A percentile compares a stretch with the other conserved stretches of the same genome.
Conservation (phyloP, 2,113 vertebrate genomes). For the Oreochromis tanganicae region DNA sequence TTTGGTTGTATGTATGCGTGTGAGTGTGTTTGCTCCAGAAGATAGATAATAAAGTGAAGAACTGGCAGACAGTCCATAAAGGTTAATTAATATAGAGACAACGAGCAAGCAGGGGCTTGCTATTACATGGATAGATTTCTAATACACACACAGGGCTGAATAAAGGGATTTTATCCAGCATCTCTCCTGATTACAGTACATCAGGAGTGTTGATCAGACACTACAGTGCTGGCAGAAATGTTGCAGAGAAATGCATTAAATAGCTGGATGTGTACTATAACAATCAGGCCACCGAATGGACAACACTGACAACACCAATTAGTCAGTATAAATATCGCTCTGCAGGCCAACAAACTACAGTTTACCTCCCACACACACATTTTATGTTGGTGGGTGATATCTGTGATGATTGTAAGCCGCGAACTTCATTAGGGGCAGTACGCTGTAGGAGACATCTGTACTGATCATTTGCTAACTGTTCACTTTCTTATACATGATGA, state of each 20-base stretch:
- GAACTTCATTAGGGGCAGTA: not conserved
- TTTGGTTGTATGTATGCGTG: not conserved
- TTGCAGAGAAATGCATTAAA: not conserved
- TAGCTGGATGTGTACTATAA: not conserved
- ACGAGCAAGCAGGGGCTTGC: conserved; percentile 20
- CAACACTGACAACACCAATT: not conserved
- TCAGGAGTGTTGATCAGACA: not conserved
- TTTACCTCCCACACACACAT: not conserved
- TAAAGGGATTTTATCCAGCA: not conserved
- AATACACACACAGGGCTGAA: not conserved
- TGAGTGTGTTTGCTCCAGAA: not conserved
- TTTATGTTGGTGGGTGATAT: not conserved
- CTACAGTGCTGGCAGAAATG: not conserved
- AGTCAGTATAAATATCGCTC: not conserved
- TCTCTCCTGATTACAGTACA: not conserved
- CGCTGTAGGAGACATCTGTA: not conserved
- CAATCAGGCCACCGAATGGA: not conserved
- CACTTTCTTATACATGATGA: not conserved
- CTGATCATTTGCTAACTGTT: not conserved
- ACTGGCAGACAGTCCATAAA: conserved; percentile 68
- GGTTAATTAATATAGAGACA: conserved; percentile 74
- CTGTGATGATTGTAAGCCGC: not conserved
- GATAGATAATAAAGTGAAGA: conserved; percentile 53
- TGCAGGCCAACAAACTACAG: not conserved
- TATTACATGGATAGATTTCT: conserved; percentile 54